These are phyloP conservation scores for Caenorhabditis briggsae DNA, from an alignment of 1,140 invertebrate genomes.

Conservation along the genomic window DNA sequence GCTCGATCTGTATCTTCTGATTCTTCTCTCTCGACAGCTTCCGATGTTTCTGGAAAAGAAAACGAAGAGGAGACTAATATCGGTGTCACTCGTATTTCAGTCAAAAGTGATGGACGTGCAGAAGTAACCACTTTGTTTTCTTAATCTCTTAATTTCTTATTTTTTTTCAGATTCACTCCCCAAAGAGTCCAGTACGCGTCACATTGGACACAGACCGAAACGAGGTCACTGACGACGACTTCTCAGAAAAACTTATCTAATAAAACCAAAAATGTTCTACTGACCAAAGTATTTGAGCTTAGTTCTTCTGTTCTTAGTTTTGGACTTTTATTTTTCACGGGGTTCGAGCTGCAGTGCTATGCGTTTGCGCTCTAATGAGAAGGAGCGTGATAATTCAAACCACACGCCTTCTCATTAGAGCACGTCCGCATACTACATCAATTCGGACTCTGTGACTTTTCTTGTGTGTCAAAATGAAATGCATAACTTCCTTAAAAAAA, in stretches of 20 bases:
- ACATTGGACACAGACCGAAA: conserved; percentile 36
- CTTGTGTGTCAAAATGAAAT: background rate
- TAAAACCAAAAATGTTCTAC: background rate
- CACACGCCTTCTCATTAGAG: too few relatives aligned
- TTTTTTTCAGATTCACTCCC: conserved; percentile 42
- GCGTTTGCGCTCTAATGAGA: too few relatives aligned
- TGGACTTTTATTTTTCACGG: background rate
- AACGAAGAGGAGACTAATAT: background rate
- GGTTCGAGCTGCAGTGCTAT: too few relatives aligned
- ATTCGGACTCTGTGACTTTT: too few relatives aligned
- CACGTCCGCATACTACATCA: too few relatives aligned
- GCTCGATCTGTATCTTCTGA: background rate
- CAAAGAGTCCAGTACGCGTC: conserved; percentile 27
- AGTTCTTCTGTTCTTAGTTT: background rate
- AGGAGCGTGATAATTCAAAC: too few relatives aligned
- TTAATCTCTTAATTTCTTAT: background rate
- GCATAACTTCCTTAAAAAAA: too few relatives aligned
- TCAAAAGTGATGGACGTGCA: conserved; percentile 28
- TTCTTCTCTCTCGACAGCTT: conserved; percentile 29
- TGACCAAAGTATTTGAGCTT: conserved; percentile 44
- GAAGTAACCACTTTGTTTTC: background rate
- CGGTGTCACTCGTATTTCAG: conserved; percentile 26
- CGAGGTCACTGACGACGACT: conserved; percentile 28
- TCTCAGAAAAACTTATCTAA: conserved; percentile 39
- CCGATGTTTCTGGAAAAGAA: conserved; percentile 3